A percentile compares a stretch with the other conserved stretches of the same genome.
Evolutionary conservation across 2,113 vertebrate genomes (phyloP).

Genomic region (Pelodiscus sinensis): DNA sequence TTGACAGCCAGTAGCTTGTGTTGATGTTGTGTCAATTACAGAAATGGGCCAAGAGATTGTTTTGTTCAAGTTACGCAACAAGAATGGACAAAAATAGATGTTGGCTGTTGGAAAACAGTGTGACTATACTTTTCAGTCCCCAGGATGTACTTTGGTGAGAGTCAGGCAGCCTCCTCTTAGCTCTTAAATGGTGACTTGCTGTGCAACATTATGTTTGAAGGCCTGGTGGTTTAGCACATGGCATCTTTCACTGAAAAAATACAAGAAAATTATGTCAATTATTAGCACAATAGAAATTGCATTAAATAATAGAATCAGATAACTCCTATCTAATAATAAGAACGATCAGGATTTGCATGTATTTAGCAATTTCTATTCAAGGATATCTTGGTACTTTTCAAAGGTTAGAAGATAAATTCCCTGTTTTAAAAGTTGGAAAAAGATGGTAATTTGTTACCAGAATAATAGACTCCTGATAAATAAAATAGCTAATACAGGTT

Average conservation of each 20-base stretch:
- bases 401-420: not conserved
- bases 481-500: not conserved
- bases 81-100: not conserved
- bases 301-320: not conserved
- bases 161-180: not conserved
- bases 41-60: conserved; percentile 27
- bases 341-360: not conserved
- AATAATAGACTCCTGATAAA: not conserved
- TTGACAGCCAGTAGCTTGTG: not conserved
- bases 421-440: not conserved
- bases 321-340: not conserved
- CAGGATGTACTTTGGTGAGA: not conserved
- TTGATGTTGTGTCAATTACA: not conserved
- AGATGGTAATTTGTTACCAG: not conserved
- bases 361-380: not conserved
- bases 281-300: not conserved
- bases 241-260: not conserved
- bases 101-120: not conserved
- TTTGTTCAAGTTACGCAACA: conserved; percentile 5
- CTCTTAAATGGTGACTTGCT: rapidly evolving
- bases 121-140: not conserved
- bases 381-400: not conserved
- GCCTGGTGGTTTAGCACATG: not conserved
- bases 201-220: not conserved
- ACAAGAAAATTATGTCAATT: not conserved